Base-by-base conservation (phyloP, 1,140 invertebrate species). In the Archegozetes longisetosus region DNA sequence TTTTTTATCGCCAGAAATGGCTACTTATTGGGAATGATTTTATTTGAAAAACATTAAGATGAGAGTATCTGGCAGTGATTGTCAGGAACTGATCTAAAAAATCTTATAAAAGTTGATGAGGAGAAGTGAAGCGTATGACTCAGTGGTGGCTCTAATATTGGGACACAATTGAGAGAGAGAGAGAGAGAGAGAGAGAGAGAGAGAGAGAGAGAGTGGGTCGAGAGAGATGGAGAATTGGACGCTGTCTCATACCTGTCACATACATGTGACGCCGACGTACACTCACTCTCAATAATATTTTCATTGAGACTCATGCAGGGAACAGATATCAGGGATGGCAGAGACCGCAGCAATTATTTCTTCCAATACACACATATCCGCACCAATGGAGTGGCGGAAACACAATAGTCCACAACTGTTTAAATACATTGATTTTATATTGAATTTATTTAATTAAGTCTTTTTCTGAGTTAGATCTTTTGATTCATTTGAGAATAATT, bases 141-240 rank as follows among this genome's bases (percentile, higher is more conserved):
- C 32, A 40, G 32, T 40, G 6, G 32, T 40, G 32, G 17, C 32
- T 17, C 6, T 40, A 40, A 40, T 9, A 9, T 40, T 40, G 32
- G 32, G 32, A 40, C 32, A 40, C 32, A 40, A 40, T 40, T 40
- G 32, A 40, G 32, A 9, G 17, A 40, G 17, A 40, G 6, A 40
- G 32, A 40, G 32, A 40, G 32, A 40, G 32, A 40, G 32, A 40
- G 32, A 40, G 32, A 40, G 32, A 40, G 20, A 23, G 53, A 55
- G 53, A 52, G 27, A 52, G 50, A 52, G 50, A 52, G 27, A 52
- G 50, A 52, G 50, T 14, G 46, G 46, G 46, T 6, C 4, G 50
- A 28, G 50, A 28, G 50, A 52, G 50, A 28, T 4, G n/a, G 50
- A 28, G 50, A 52, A n/a, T 6, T 40, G 32, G 32, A 40, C 32